A percentile compares a stretch with the other conserved stretches of the same genome.
Evolutionary conservation across 1,140 invertebrate species (phyloP).

Genomic region (Leptopilina boulardi): DNA sequence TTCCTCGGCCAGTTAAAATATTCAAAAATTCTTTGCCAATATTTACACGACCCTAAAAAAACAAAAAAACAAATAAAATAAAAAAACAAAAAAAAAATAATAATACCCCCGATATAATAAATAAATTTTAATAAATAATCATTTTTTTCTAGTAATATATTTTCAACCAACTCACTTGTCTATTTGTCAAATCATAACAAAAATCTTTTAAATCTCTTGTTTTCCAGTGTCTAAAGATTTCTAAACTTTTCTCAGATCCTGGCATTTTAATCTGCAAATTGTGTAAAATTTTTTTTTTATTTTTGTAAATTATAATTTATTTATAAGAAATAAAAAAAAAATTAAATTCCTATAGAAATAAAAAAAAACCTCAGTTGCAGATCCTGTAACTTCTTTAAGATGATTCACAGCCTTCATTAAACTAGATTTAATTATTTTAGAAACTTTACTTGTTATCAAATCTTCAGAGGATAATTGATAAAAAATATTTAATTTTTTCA

Average conservation of each 20-base stretch:
- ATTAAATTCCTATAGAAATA: too few relatives aligned
- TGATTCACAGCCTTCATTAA: slow-evolving; percentile 78
- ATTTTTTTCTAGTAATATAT: too few relatives aligned
- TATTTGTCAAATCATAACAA: slow-evolving; percentile 79
- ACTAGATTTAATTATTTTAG: slow-evolving; percentile 80
- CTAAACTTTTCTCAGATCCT: slow-evolving; percentile 80
- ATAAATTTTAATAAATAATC: slow-evolving; percentile 11
- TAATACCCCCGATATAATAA: too few relatives aligned
- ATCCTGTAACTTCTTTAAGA: slow-evolving; percentile 73
- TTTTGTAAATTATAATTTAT: background rate
- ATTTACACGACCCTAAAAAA: too few relatives aligned
- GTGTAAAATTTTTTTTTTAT: too few relatives aligned
- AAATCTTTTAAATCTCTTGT: slow-evolving; percentile 81
- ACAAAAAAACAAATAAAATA: too few relatives aligned
- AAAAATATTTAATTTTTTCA: slow-evolving; percentile 84
- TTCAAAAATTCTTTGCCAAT: too few relatives aligned
- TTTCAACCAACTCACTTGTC: slow-evolving; percentile 69
- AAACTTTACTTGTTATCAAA: slow-evolving; percentile 82
- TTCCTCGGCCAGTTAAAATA: too few relatives aligned
- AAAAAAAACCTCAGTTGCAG: slow-evolving; percentile 68
- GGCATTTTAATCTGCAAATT: slow-evolving; percentile 75
- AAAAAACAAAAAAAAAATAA: background rate
- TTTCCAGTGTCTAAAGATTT: slow-evolving; percentile 87
- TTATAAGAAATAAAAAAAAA: too few relatives aligned
- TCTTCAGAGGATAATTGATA: slow-evolving; percentile 86